Base-by-base conservation (phyloP, 2,113 vertebrate species). In the Pangasianodon hypophthalmus region DNA sequence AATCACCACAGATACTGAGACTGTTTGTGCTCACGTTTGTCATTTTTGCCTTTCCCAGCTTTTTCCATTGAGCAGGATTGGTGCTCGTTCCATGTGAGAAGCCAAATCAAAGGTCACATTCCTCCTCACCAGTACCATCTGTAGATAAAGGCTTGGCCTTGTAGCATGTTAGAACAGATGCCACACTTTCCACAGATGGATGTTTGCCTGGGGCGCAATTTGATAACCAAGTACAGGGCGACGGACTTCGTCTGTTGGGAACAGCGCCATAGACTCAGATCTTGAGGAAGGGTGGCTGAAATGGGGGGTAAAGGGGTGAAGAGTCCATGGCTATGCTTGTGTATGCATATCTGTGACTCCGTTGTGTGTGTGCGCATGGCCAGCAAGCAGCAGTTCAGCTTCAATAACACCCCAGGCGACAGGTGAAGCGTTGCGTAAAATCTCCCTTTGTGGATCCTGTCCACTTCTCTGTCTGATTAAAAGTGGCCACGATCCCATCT, bases 161-260 rank as follows among this genome's bases (percentile, higher is more conserved):
- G 93, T 94, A 91, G 92, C 92, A 92, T 91, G 92, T 94, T 80
- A 71, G 94, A 95, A 94, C 93, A 93, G 92, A 93, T 93, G 92
- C 94, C 93, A 92, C 94, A 92, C 94, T 96, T 95, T 96, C 95
- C 95, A 95, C 96, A 96, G 95, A 96, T 96, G 95, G 95, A 95
- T 93, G 92, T 94, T 92, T 95, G 95, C 94, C 95, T 95, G 94
- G 93, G 93, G 93, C 94, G 93, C 94, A 95, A 95, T 96, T 92
- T 95, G 95, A 95, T 94, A 94, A 94, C 94, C 91, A 94, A 94
- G 93, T 91, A 93, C 93, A 94, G 93, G 92, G 93, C 94, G 93
- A 86, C 93, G 94, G 94, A 94, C 93, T 94, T 94, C 92, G 90
- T 95, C 93, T 91, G 86, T 94, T 93, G 90, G 94, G 92, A 94